A percentile compares a stretch with the other conserved stretches of the same genome.
Evolutionary conservation across 2,797 vertebrate species (phyloP).

Genomic region (Bothrops alternatus): DNA sequence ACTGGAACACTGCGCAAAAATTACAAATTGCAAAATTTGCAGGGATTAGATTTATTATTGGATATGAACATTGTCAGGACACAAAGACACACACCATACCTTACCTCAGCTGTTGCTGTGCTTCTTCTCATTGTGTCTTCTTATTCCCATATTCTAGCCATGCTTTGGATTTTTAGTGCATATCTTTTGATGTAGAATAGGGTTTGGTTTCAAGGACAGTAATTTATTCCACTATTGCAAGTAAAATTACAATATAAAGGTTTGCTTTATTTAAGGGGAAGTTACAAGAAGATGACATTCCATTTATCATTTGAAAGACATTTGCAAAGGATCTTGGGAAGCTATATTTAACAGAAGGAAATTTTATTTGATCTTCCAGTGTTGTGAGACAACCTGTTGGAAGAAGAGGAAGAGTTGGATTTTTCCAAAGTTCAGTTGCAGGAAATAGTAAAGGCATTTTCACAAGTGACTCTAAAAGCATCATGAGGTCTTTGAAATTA

Average conservation of each 20-base stretch:
- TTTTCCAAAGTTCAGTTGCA: constrained; percentile 5
- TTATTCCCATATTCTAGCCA: constrained; percentile 50
- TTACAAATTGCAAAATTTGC: constrained; percentile 56
- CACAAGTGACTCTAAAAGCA: constrained; percentile 1
- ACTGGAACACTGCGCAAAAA: constrained; percentile 54
- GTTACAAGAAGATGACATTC: constrained; percentile 24
- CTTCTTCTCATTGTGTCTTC: constrained; percentile 46
- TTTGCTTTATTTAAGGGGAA: not conserved
- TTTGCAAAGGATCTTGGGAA: constrained; percentile 8
- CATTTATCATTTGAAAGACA: constrained; percentile 24
- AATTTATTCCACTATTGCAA: constrained; percentile 19
- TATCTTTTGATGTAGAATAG: constrained; percentile 52
- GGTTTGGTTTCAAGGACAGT: constrained; percentile 42
- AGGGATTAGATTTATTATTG: constrained; percentile 58
- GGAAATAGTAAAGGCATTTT: not conserved
- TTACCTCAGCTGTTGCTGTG: constrained; percentile 44
- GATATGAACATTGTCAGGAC: constrained; percentile 34
- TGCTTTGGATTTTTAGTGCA: constrained; percentile 54
- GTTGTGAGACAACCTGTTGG: not conserved
- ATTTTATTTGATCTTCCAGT: not conserved
- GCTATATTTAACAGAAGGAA: not conserved
- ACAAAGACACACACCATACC: constrained; percentile 1
- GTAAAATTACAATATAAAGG: constrained; percentile 25
- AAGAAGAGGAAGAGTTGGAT: constrained; percentile 26
- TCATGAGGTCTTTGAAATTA: not conserved